A percentile compares a stretch with the other conserved stretches of the same genome.
phyloP scores from a whole-genome alignment of 2,113 vertebrate genomes.

The Todiramphus chloris region DNA sequence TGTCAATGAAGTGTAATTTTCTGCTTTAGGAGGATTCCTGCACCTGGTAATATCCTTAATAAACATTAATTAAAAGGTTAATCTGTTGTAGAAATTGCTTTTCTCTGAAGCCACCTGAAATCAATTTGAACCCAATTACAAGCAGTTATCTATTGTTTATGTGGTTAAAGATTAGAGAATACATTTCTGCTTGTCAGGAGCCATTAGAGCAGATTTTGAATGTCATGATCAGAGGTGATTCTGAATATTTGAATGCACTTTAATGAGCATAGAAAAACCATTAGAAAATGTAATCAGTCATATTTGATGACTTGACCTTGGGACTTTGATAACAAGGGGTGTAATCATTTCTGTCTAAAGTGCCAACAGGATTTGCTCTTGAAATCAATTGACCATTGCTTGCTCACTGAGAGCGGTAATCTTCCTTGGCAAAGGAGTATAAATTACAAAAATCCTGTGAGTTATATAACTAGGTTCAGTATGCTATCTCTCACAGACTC shows the following conservation, averaged over 20 bases:
- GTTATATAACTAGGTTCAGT: slow-evolving; percentile 66
- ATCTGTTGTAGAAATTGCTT: slow-evolving; percentile 83
- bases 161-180: slow-evolving; percentile 78
- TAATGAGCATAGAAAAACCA: slow-evolving; percentile 80
- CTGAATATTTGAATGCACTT: slow-evolving; percentile 74
- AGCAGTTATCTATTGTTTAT: slow-evolving; percentile 83
- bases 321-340: slow-evolving; percentile 72
- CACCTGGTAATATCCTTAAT: slow-evolving; percentile 81
- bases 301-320: slow-evolving; percentile 82
- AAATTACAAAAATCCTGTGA: slow-evolving; percentile 71
- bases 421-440: slow-evolving; percentile 65
- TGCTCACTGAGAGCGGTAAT: slow-evolving; percentile 70
- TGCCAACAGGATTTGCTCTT: slow-evolving; percentile 63
- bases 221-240: slow-evolving; percentile 73
- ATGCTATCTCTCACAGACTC: slow-evolving; percentile 35
- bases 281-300: slow-evolving; percentile 79
- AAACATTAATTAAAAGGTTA: slow-evolving; percentile 86
- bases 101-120: slow-evolving; percentile 86
- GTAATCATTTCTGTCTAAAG: slow-evolving; percentile 74
- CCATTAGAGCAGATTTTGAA: slow-evolving; percentile 69
- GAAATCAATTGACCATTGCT: slow-evolving; percentile 77
- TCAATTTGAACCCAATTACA: slow-evolving; percentile 84
- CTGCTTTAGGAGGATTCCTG: slow-evolving; percentile 73
- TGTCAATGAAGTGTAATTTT: slow-evolving; percentile 76
- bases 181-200: slow-evolving; percentile 74